phyloP scores from a whole-genome alignment of 2,888 invertebrate genomes.

The Tetranychus truncatus region DNA sequence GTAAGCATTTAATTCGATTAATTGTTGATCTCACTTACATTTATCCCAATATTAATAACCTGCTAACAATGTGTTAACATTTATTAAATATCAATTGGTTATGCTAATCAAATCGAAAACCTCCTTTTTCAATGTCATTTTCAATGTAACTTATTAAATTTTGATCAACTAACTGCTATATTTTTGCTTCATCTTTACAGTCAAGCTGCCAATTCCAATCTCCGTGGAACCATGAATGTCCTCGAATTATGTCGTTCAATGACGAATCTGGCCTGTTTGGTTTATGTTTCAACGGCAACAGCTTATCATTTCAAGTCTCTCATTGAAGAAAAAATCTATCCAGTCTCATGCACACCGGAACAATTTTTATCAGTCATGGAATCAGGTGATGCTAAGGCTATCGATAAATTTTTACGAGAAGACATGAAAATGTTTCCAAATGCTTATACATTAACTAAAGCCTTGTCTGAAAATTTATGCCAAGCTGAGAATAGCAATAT shows the following conservation, averaged over 20 bases:
- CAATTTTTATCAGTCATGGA: background rate
- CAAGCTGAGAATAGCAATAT: background rate
- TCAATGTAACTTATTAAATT: background rate
- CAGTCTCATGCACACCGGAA: conserved; percentile 32
- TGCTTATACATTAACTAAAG: conserved; percentile 2
- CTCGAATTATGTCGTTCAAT: conserved; percentile 31
- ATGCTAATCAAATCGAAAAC: background rate
- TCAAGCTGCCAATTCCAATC: conserved; percentile 31
- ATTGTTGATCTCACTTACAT: background rate
- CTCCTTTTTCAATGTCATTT: background rate
- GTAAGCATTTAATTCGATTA: background rate
- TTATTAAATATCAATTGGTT: background rate
- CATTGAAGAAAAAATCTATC: conserved; percentile 56
- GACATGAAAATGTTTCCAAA: background rate
- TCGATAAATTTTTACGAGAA: background rate
- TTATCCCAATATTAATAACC: too few relatives aligned
- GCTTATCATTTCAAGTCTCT: conserved; percentile 54
- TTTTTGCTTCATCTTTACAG: conserved; percentile 30
- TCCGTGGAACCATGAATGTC: conserved; percentile 32
- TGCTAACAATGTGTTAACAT: background rate
- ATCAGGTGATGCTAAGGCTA: background rate
- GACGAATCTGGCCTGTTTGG: conserved; percentile 32
- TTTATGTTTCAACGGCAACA: conserved; percentile 74
- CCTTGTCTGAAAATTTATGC: background rate
- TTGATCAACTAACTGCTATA: background rate